Conservation (phyloP, 1,140 invertebrate genomes). For the Meloidogyne exigua region DNA sequence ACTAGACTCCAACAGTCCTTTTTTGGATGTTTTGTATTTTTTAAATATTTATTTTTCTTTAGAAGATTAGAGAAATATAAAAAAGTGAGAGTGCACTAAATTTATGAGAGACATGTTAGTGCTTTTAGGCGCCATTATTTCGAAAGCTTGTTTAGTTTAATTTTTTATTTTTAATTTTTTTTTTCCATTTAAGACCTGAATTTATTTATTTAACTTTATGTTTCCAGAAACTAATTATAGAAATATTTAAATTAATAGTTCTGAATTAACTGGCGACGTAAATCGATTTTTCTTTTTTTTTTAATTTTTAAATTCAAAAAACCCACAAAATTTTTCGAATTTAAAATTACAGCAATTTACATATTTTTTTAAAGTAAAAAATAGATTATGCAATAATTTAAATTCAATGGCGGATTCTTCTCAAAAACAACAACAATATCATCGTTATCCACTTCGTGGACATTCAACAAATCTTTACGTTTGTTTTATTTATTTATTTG, state of each 20-base stretch:
- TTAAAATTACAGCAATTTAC: slow-evolving; percentile 2
- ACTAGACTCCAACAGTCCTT: too few species aligned
- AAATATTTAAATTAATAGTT: not conserved
- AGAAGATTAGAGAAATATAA: too few species aligned
- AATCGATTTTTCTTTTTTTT: not conserved
- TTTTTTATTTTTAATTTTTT: not conserved
- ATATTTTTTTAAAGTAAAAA: not conserved
- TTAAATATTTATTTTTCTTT: too few species aligned
- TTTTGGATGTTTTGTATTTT: too few species aligned
- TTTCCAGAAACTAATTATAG: not conserved
- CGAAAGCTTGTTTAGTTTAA: not conserved
- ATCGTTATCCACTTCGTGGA: slow-evolving; percentile 23
- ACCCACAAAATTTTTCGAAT: not conserved
- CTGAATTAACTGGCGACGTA: not conserved
- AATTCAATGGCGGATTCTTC: slow-evolving; percentile 11
- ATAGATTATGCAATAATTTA: not conserved
- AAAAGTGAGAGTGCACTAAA: too few species aligned
- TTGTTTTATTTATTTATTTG: not conserved
- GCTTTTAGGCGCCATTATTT: not conserved
- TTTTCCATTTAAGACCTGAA: not conserved
- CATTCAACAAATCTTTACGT: not conserved
- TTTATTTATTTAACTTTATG: not conserved
- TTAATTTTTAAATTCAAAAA: not conserved
- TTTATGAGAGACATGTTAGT: not conserved
- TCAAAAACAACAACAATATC: slow-evolving; percentile 4